Evolutionary conservation across 2,797 vertebrate genomes (phyloP).

Genomic region (Phylloscopus collybita): DNA sequence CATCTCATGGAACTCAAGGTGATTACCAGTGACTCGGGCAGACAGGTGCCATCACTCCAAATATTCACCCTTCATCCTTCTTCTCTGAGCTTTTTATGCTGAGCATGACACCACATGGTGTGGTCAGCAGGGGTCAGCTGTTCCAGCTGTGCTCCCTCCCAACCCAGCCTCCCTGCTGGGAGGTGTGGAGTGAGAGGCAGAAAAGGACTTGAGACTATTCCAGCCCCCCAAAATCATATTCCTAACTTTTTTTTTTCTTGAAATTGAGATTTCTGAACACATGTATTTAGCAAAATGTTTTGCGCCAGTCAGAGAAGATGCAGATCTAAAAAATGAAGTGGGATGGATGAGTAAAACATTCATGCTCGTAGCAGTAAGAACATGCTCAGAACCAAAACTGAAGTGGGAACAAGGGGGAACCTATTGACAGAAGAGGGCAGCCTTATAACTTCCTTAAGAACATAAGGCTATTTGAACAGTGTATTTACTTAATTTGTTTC

Average conservation of each 20-base stretch:
- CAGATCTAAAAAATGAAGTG: background rate
- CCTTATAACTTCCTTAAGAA: background rate
- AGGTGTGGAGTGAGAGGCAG: background rate
- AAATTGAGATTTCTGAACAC: background rate
- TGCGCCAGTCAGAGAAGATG: background rate
- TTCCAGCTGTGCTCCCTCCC: background rate
- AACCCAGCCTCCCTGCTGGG: background rate
- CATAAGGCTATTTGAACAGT: background rate
- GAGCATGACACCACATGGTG: accelerated
- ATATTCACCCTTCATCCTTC: background rate
- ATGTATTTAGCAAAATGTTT: background rate
- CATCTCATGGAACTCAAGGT: background rate
- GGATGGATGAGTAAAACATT: background rate
- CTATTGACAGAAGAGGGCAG: background rate
- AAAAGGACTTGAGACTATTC: background rate
- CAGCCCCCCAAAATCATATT: background rate
- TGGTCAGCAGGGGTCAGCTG: background rate
- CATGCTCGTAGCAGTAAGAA: background rate
- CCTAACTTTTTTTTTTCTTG: background rate
- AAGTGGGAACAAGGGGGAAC: background rate
- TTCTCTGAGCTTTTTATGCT: background rate
- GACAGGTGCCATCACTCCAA: background rate
- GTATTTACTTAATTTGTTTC: background rate
- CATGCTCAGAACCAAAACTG: background rate
- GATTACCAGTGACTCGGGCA: background rate